Evolutionary conservation across 2,888 invertebrate genomes (phyloP), one percentile per base, ranked within the genome.

Genomic region (Tachina fera): DNA sequence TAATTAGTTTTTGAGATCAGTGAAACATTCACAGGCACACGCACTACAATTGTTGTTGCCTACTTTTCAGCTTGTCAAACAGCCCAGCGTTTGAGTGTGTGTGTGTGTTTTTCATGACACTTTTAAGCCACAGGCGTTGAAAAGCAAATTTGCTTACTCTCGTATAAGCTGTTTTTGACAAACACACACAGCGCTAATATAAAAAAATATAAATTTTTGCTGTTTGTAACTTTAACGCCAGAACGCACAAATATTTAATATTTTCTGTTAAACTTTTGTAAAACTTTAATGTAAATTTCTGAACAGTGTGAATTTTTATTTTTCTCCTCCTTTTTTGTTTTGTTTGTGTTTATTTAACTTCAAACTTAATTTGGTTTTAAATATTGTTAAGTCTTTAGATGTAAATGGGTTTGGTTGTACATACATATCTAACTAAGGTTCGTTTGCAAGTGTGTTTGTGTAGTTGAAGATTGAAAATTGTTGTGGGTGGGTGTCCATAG

Each of bases 1-100:
- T 92, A 92, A 92, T 92, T 92, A 92, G 91, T 92, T 92, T 91
- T 92, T 90, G 91, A 91, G 90, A 90, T 91, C 91, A 91, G 88
- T 90, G 89, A 89, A 90, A 91, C 89, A 88, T 49, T 19, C 22
- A 65, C 53, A 45, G 5, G 14, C 14, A 19, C 51, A 22, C 13
- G 19, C 9, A 9, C 31, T 19, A 41, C 47, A 56, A 39, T 71
- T 75, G 11, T 49, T 71, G 13, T 53, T 72, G 31, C 58, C 58
- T n/a, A 65, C 51, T 60, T 68, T 72, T 53, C 47, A 60, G 53
- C 60, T 72, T 83, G 72, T 78, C 77, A 65, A 63, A 65, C 80
- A 80, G 65, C 51, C 31, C 31, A 45, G 39, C 60, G 31, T 76
- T 19, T 67, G 76, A 74, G 72, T 47, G 81, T 84, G 22, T 22